Base-by-base conservation (phyloP, 92 coral and sea anemone species). In the Porites evermanni region DNA sequence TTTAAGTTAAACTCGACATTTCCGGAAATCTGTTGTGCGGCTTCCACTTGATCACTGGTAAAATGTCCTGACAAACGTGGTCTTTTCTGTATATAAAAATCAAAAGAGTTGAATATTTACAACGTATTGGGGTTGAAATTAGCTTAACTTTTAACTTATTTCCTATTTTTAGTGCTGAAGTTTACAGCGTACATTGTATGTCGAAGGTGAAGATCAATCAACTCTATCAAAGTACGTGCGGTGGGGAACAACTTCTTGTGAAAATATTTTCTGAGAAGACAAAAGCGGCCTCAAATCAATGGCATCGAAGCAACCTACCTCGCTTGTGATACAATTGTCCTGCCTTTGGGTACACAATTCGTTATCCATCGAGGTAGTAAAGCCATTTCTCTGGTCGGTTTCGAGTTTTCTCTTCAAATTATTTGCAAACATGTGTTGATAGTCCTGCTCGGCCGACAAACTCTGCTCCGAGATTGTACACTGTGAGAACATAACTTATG, bases 391-490 rank as follows among this genome's bases (percentile, higher is more conserved):
- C 8, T 53, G 68, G 16, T 6, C 56, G 2, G 21, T 50, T 44
- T 72, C 87, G 52, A 83, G 71, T 72, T 83, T 83, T 74, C 87
- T 72, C 52, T 83, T 83, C 87, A 83, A 73, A 83, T 72, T 59
- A 61, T 64, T 61, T 10, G 79, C 12, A 24, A 60, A 81, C 7
- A 18, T 61, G 54, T 70, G 70, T 18, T 54, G 38, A 2, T 8
- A 72, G 66, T 64, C 79, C 4, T 12, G 59, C 17, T 63, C 79
- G 72, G 54, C 77, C 12, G 75, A 8, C 65, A 64, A 38, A 19
- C 61, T 17, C 72, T 21, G 17, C 72, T 51, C 87, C 8, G 87
- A 59, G 47, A 72, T 17, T 17, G 87, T 13, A 52, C 38, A 73
- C 12, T 73, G 71, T 59, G 17, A 74, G 61, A 68, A 60, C 73